Percentiles rank a stretch among this genome's conserved stretches.
Conservation (phyloP, 1,140 invertebrate species). For the Penaeus chinensis region DNA sequence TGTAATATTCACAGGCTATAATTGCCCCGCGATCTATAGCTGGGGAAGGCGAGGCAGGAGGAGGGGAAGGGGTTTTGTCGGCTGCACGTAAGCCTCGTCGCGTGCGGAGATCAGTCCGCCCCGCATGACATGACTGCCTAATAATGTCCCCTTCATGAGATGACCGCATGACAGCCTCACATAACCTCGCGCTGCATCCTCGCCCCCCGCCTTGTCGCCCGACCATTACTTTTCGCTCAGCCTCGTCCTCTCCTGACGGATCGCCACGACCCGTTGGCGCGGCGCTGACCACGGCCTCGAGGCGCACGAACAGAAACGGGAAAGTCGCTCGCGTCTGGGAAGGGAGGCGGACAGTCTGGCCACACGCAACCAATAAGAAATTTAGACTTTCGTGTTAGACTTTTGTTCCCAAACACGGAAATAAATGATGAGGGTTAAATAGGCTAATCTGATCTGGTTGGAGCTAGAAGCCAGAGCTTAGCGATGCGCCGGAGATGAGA, state of each 20-base stretch:
- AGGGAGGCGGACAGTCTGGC: neutral
- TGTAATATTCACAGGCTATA: constrained; percentile 6
- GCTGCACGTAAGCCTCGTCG: too few relatives aligned
- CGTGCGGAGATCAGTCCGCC: too few relatives aligned
- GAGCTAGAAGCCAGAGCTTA: too few relatives aligned
- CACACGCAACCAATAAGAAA: neutral
- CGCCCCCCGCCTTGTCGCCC: constrained; percentile 14
- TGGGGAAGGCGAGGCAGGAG: too few relatives aligned
- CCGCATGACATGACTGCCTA: too few relatives aligned
- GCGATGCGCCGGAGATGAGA: too few relatives aligned
- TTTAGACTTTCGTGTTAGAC: constrained; percentile 13
- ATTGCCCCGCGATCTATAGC: constrained; percentile 7
- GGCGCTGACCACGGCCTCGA: too few relatives aligned
- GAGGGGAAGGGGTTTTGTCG: neutral
- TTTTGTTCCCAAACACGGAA: constrained; percentile 25
- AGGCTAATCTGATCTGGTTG: constrained; percentile 13
- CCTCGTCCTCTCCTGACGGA: too few relatives aligned
- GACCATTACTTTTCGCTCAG: too few relatives aligned
- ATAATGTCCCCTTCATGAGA: neutral
- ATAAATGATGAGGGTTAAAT: constrained; percentile 23
- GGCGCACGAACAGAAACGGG: neutral
- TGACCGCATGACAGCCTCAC: constrained; percentile 1
- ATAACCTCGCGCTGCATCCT: constrained; percentile 29
- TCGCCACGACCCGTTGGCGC: too few relatives aligned
- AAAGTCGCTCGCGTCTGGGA: neutral